Evolutionary conservation across 2,113 vertebrate species (phyloP).

Genomic region (Dunckerocampus dactyliophorus): DNA sequence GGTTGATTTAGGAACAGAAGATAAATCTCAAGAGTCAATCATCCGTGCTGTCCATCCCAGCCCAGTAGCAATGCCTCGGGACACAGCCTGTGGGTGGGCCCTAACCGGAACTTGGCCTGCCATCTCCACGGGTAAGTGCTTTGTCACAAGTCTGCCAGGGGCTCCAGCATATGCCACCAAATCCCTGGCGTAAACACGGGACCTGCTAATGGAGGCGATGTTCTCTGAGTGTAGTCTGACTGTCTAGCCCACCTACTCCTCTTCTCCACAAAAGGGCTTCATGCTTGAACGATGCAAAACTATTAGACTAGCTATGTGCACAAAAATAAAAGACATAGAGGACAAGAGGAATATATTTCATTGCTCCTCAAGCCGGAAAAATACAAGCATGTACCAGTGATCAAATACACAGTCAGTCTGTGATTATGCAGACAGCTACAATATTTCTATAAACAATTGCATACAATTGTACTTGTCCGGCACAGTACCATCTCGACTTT

Average conservation of each 20-base stretch:
- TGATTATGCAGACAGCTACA: neutral
- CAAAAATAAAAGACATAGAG: conserved; percentile 12
- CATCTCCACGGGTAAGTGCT: conserved; percentile 75
- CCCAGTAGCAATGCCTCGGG: conserved; percentile 68
- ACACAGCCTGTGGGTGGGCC: conserved; percentile 69
- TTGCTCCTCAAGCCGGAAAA: neutral
- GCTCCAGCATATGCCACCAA: conserved; percentile 75
- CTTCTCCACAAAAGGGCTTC: conserved; percentile 35
- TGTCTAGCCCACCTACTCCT: conserved; percentile 30
- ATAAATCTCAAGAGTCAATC: conserved; percentile 37
- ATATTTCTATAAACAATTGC: neutral
- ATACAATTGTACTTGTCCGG: too few relatives aligned
- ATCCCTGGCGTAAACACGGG: conserved; percentile 75
- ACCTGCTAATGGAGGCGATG: conserved; percentile 69
- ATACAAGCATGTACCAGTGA: neutral
- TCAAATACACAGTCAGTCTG: conserved; percentile 6
- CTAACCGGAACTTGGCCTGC: conserved; percentile 66
- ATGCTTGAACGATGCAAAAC: conserved; percentile 34
- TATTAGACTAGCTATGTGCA: conserved; percentile 13
- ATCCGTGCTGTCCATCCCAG: conserved; percentile 36
- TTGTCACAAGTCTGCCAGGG: conserved; percentile 75
- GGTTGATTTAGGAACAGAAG: conserved; percentile 22
- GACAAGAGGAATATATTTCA: conserved; percentile 9
- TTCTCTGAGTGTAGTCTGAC: conserved; percentile 33
- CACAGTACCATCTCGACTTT: too few relatives aligned